These are phyloP conservation scores for Cebidichthys violaceus DNA, from an alignment of 2,113 vertebrate species.

Conservation along the genomic window DNA sequence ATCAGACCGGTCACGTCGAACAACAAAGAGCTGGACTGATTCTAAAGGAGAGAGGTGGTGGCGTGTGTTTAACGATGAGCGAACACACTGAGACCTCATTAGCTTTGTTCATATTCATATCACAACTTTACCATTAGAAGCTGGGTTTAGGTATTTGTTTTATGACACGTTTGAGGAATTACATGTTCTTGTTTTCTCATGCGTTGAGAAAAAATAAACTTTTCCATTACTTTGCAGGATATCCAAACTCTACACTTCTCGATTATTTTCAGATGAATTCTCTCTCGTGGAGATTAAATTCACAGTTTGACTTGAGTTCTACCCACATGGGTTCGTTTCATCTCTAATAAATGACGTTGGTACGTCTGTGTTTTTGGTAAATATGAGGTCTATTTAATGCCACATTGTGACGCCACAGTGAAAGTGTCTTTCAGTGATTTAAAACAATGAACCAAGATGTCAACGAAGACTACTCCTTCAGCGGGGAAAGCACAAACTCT, in stretches of 20 bases:
- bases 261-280: neutral
- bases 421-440: neutral
- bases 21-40: slow-evolving; percentile 51
- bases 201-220: neutral
- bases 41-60: slow-evolving; percentile 39
- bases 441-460: neutral
- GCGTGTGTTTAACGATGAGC: slow-evolving; percentile 25
- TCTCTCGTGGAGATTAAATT: neutral
- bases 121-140: too few species aligned
- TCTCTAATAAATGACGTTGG: neutral
- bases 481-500: slow-evolving; percentile 1
- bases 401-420: neutral
- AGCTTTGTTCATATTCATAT: neutral
- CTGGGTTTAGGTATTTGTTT: neutral
- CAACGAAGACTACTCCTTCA: neutral
- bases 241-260: neutral
- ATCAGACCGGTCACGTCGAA: slow-evolving; percentile 42
- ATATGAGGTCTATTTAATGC: neutral
- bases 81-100: slow-evolving; percentile 19
- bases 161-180: neutral
- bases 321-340: neutral
- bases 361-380: neutral
- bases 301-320: neutral
- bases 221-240: neutral
- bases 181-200: neutral